Evolutionary conservation across 2,888 invertebrate genomes (phyloP).

Genomic region (Ochlodes sylvanus): DNA sequence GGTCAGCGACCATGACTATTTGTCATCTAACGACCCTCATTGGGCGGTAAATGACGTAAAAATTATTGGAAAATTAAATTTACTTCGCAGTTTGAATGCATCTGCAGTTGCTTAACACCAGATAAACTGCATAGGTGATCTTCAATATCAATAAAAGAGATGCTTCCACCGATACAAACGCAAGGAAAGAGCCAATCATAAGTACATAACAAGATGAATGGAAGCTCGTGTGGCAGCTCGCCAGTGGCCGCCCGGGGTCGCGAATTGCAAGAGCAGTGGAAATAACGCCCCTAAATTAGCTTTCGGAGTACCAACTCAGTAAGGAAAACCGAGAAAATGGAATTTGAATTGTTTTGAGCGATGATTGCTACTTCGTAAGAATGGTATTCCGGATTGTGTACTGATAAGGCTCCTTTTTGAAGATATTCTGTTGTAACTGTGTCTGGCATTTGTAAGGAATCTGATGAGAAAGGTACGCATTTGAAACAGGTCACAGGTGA

Average conservation of each 20-base stretch:
- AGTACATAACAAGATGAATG: conserved; percentile 55
- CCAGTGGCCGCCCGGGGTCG: conserved; percentile 49
- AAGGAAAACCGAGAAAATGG: conserved; percentile 14
- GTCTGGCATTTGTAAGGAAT: no score
- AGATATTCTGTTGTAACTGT: no score
- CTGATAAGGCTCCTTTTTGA: no score
- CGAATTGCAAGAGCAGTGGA: conserved; percentile 28
- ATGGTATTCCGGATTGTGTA: no score
- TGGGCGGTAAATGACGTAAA: no score
- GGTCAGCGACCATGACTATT: no score
- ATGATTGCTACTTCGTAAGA: neutral
- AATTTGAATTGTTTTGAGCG: neutral
- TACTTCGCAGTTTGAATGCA: no score
- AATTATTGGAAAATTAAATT: no score
- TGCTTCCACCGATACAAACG: conserved; percentile 14
- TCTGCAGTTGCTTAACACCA: neutral
- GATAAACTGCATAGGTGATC: conserved; percentile 2
- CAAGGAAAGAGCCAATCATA: conserved; percentile 60
- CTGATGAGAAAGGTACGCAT: no score
- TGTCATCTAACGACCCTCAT: no score
- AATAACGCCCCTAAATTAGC: conserved; percentile 27
- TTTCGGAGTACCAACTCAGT: neutral
- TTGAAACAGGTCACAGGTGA: no score
- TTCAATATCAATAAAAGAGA: conserved; percentile 2
- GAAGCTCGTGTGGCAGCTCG: conserved; percentile 52